Conservation (phyloP, 2,888 invertebrate genomes). For the Mesopsocus fuscifrons region DNA sequence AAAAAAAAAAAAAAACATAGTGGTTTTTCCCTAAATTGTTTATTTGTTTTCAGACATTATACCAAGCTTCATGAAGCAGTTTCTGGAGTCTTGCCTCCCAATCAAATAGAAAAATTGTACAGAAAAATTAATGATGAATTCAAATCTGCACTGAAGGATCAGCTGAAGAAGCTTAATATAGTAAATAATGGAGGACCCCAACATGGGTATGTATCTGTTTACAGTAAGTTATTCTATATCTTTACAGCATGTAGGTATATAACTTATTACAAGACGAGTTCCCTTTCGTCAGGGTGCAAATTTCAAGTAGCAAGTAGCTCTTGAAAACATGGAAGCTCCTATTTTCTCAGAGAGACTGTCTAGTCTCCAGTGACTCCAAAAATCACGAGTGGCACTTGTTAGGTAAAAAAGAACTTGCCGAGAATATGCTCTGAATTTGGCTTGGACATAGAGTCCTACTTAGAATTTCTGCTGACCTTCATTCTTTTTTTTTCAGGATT, state of each 20-base stretch:
- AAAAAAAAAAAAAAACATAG: too few relatives aligned
- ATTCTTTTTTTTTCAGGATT: conserved; percentile 27
- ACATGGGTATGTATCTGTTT: conserved; percentile 61
- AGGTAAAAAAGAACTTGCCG: not conserved
- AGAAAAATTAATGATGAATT: conserved; percentile 67
- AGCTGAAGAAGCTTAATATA: conserved; percentile 69
- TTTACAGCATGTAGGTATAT: too few relatives aligned
- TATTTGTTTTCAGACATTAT: conserved; percentile 43
- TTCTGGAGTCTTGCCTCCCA: conserved; percentile 54
- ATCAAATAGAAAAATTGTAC: conserved; percentile 40
- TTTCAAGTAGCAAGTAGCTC: too few relatives aligned
- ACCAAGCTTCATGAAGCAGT: conserved; percentile 83
- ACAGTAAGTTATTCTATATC: conserved; percentile 6
- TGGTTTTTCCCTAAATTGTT: too few relatives aligned
- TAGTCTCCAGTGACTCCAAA: too few relatives aligned
- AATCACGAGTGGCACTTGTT: not conserved
- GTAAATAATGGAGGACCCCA: conserved; percentile 92
- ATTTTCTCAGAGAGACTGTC: not conserved
- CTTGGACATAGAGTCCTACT: not conserved
- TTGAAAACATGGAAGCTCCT: not conserved
- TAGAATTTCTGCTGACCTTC: conserved; percentile 1
- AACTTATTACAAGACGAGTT: too few relatives aligned
- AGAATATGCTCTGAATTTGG: not conserved
- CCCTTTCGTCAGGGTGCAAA: too few relatives aligned
- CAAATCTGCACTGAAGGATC: conserved; percentile 68